Percentiles rank a stretch among this genome's conserved stretches.
Evolutionary conservation across 2,113 vertebrate genomes (phyloP).

Genomic region (Mesitornis unicolor): DNA sequence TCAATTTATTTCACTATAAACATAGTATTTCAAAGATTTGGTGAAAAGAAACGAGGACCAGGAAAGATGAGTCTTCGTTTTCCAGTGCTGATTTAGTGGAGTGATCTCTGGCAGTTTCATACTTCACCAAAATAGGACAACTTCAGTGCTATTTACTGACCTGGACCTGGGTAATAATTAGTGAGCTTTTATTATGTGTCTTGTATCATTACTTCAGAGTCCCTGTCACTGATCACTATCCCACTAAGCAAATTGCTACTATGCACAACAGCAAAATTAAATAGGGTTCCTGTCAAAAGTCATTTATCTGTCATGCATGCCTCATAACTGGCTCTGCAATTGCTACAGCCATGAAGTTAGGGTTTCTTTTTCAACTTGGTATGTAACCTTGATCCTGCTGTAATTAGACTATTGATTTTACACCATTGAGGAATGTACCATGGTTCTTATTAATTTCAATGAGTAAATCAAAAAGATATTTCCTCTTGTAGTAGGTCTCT

Average conservation of each 20-base stretch:
- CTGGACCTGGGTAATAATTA: not conserved
- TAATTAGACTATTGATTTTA: slow-evolving; percentile 24
- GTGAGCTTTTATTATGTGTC: not conserved
- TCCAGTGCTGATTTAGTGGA: not conserved
- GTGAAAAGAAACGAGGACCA: not conserved
- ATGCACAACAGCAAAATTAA: not conserved
- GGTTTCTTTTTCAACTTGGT: not conserved
- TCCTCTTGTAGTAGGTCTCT: not conserved
- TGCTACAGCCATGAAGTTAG: not conserved
- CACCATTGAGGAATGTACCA: not conserved
- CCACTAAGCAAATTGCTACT: not conserved
- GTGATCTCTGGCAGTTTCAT: not conserved
- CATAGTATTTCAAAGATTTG: not conserved
- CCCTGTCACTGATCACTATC: not conserved
- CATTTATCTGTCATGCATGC: not conserved
- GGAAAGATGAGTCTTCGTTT: not conserved
- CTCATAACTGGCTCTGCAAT: not conserved
- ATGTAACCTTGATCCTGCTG: not conserved
- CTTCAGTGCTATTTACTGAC: not conserved
- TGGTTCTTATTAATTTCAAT: not conserved
- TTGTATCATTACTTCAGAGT: not conserved
- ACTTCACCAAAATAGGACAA: not conserved
- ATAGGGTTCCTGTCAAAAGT: not conserved
- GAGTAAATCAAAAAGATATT: not conserved
- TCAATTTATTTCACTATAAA: not conserved